Base-by-base conservation (phyloP, 2,888 invertebrate species). In the Trichopoda pennipes region DNA sequence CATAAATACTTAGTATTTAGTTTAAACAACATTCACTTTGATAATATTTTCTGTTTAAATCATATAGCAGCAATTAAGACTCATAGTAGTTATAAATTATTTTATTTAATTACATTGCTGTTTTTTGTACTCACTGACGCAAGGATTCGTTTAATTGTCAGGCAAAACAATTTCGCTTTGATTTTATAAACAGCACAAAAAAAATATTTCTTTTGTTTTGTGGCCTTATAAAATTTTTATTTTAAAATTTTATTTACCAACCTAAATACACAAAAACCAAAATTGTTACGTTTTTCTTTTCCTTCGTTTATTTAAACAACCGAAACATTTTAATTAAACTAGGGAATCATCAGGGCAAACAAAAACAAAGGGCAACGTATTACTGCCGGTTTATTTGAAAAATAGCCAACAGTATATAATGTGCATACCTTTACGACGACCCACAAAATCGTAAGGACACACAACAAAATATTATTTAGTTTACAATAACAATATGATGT, bases 81-180 rank as follows among this genome's bases (percentile, higher is more conserved):
- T 44, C 16, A n/a, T n/a, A 6, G 38, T 38, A 38, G 38, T 12
- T 10, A 38, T 38, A 63, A 53, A 42, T 63, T 53, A 53, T 73
- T 32, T 44, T 61, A 63, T 63, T 73, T 47, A 42, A 42, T 72
- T 72, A 61, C 28, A 72, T 38, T 44, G n/a, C 12, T 56, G 28
- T 47, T 21, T 49, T 35, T 35, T 47, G 4, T 14, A 10, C 17
- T 47, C 7, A 10, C n/a, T 16, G 8, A 21, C 42, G 16, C 32
- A 69, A 56, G 14, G 42, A 35, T 51, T 28, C 16, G 44, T 44
- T 44, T n/a, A 44, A 44, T 44, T 16, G 4, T 16, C 42, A 6
- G 3, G n/a, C 16, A 44, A 44, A 44, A 1, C 3, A 44, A 38
- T 6, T 19, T 32, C 16, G 9, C 21, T 35, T 70, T 49, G 17